phyloP scores from a whole-genome alignment of 2,113 vertebrate species.

The Brachypodius melanocephalos region DNA sequence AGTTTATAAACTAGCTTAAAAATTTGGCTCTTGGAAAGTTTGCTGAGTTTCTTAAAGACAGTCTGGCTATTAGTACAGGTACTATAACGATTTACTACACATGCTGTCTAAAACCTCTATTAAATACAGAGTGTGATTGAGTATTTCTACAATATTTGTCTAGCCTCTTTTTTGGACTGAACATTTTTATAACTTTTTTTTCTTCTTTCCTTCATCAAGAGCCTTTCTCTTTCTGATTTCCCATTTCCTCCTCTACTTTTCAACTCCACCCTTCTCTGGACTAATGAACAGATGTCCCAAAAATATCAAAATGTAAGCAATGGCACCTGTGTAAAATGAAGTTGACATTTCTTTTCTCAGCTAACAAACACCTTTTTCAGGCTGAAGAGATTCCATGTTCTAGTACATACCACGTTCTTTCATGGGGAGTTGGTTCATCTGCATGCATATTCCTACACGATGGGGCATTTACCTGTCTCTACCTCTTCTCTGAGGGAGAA shows the following conservation, averaged over 20 bases:
- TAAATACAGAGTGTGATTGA: not conserved
- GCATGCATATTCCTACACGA: not conserved
- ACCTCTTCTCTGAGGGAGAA: not conserved
- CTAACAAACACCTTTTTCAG: not conserved
- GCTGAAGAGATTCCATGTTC: not conserved
- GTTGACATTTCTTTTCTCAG: not conserved
- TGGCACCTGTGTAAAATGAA: not conserved
- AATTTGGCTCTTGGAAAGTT: not conserved
- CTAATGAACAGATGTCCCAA: not conserved
- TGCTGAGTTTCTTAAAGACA: not conserved
- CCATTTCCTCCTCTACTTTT: not conserved
- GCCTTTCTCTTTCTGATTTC: not conserved
- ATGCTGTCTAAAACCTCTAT: not conserved
- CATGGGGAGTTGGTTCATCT: fast-evolving
- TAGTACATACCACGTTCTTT: not conserved
- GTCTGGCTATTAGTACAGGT: not conserved
- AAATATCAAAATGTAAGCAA: not conserved
- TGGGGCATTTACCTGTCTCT: not conserved
- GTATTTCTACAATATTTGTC: not conserved
- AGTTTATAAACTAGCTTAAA: not conserved
- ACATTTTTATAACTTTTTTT: not conserved
- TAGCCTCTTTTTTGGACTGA: not conserved
- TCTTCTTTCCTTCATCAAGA: not conserved
- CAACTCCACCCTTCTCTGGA: not conserved
- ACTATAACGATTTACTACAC: not conserved